Evolutionary conservation across 2,797 vertebrate genomes (phyloP).

Genomic region (Onychomys torridus): DNA sequence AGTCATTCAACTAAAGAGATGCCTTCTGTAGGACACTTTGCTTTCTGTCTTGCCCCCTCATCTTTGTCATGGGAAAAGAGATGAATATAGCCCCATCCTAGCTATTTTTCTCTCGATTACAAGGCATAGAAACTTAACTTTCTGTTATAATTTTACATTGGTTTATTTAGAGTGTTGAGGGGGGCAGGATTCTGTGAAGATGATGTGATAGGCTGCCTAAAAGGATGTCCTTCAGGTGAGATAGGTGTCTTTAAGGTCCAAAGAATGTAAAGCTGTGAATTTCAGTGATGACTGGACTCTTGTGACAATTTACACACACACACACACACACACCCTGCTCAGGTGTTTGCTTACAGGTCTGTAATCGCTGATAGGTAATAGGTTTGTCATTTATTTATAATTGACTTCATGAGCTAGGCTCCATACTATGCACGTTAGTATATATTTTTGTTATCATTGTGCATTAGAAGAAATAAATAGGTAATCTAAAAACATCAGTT

Average conservation of each 20-base stretch:
- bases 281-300: not conserved
- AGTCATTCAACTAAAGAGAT: not conserved
- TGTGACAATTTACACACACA: not conserved
- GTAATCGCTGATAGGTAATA: not conserved
- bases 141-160: not conserved
- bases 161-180: not conserved
- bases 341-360: not conserved
- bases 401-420: not conserved
- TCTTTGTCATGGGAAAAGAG: conserved; percentile 19
- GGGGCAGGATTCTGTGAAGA: not conserved
- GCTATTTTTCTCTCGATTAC: not conserved
- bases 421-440: not conserved
- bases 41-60: not conserved
- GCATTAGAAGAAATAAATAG: not conserved
- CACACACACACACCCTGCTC: not conserved
- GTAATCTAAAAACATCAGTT: not conserved
- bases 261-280: not conserved
- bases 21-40: not conserved
- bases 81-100: not conserved
- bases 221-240: not conserved
- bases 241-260: not conserved
- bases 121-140: not conserved
- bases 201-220: not conserved
- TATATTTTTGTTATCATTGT: not conserved
- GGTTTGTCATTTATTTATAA: not conserved